Evolutionary conservation across 2,888 invertebrate species (phyloP), one percentile per base, ranked within the genome.

Genomic region (Lysandra coridon): DNA sequence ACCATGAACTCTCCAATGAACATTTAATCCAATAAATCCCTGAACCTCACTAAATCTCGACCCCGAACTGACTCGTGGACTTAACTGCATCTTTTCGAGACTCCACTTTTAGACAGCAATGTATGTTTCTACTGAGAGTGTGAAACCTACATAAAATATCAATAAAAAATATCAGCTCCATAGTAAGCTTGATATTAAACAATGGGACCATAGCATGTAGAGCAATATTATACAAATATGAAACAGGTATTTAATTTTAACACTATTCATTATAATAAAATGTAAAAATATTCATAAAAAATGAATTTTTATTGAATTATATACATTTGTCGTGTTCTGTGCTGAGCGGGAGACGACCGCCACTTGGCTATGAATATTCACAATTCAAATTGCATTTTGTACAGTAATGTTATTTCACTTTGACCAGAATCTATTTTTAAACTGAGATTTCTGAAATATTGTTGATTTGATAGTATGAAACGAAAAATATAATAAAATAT

Each of bases 291-390:
- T 64, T 64, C 64, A 64, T 64, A 64, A 64, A 64, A 62, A 64
- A 64, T 64, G 12, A 64, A 1, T 64, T 64, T 64, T 10, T 64
- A 64, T 30, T 30, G 62, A 64, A 64, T 64, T 64, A 64, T 30
- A 64, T 30, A 30, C 64, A 64, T 62, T 64, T 64, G 64, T 64
- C 64, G 12, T 64, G 64, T 64, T 64, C 64, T 30, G 64, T 64
- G 64, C 64, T 64, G 30, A 12, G 64, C 30, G 64, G 30, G 30
- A 64, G 64, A 30, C 64, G 64, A 64, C 64, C 30, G 64, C 23
- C 64, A 64, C 64, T 64, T 64, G 64, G 30, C 64, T 64, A 64
- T 64, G 64, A 64, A 64, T 64, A 64, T 64, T 64, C 64, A 64
- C 17, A 40, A 73, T 73, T 40, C 40, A 73, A 73, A 73, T 73